phyloP scores from a whole-genome alignment of 2,113 vertebrate genomes.

The Poecilia latipinna region DNA sequence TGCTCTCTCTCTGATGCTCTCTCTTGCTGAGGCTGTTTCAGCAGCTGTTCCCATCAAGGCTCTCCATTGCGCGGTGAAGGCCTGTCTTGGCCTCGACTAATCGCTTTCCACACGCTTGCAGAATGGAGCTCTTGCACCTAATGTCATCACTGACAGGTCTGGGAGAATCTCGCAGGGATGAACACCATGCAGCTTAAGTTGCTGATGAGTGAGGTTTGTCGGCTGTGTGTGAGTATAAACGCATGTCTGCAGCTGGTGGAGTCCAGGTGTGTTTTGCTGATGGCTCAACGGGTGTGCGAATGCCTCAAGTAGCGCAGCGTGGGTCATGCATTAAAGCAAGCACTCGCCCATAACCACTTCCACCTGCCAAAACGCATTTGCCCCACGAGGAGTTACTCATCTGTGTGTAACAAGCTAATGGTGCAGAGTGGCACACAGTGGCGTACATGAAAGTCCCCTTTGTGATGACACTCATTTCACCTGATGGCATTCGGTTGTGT shows the following conservation, averaged over 20 bases:
- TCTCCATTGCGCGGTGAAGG: constrained; percentile 70
- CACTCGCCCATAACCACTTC: constrained; percentile 20
- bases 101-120: constrained; percentile 66
- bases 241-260: constrained; percentile 5
- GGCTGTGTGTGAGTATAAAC: neutral
- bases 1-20: constrained; percentile 17
- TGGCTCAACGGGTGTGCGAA: constrained; percentile 48
- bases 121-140: constrained; percentile 52
- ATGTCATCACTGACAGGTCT: constrained; percentile 46
- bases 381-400: constrained; percentile 50
- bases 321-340: constrained; percentile 36
- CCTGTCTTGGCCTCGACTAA: constrained; percentile 72
- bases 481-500: constrained; percentile 26
- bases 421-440: constrained; percentile 40
- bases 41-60: constrained; percentile 74
- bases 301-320: constrained; percentile 50
- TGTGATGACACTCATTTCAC: constrained; percentile 42
- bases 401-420: constrained; percentile 57
- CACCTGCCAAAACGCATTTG: constrained; percentile 72
- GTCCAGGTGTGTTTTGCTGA: constrained; percentile 53
- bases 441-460: constrained; percentile 37
- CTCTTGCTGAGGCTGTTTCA: constrained; percentile 58
- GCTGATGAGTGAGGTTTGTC: constrained; percentile 3
- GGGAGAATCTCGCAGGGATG: constrained; percentile 21
- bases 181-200: constrained; percentile 27